Evolutionary conservation across 2,888 invertebrate species (phyloP).

Genomic region (Epistrophella euchroma): DNA sequence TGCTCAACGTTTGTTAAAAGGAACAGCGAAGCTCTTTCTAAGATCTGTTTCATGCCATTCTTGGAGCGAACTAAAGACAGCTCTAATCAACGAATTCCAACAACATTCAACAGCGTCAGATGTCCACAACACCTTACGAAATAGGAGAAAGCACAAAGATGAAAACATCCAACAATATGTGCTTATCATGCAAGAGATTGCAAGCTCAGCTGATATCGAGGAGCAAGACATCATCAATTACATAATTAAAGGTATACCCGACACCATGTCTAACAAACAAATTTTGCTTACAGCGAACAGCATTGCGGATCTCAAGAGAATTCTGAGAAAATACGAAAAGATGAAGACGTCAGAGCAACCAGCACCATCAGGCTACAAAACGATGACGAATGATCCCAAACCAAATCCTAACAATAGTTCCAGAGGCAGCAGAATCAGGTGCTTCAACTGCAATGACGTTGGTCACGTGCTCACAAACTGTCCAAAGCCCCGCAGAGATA

Average conservation of each 20-base stretch:
- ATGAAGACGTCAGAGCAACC: constrained; percentile 11
- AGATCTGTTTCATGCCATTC: constrained; percentile 24
- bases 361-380: not conserved
- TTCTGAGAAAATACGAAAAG: constrained; percentile 22
- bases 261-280: constrained; percentile 37
- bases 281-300: constrained; percentile 25
- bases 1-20: constrained; percentile 39
- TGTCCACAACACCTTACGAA: constrained; percentile 39
- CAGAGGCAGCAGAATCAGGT: not conserved
- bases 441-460: constrained; percentile 27
- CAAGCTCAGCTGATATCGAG: constrained; percentile 16
- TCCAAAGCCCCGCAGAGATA: constrained; percentile 14
- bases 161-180: constrained; percentile 43
- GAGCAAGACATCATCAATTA: constrained; percentile 47
- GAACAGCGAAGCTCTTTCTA: constrained; percentile 44
- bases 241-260: constrained; percentile 50
- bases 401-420: not conserved
- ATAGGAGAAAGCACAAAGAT: constrained; percentile 33
- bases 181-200: constrained; percentile 44
- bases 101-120: constrained; percentile 32
- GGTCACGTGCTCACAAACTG: constrained; percentile 24
- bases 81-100: constrained; percentile 39
- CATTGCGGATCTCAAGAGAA: not conserved
- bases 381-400: not conserved
- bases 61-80: constrained; percentile 37